Evolutionary conservation across 2,113 vertebrate species (phyloP).

Genomic region (Percopsis transmontana): DNA sequence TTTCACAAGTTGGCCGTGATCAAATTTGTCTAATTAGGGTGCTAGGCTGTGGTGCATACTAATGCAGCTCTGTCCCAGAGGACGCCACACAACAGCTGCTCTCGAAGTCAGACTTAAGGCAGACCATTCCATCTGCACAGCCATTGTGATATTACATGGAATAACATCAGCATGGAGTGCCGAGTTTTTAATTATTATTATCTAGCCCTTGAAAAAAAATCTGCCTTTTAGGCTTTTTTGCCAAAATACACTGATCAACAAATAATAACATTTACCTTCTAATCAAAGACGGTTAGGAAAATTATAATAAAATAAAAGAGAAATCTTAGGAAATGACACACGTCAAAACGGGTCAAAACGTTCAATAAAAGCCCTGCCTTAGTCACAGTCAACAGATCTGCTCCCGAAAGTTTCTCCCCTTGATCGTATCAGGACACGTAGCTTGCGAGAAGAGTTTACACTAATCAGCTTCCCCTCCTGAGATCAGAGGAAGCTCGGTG

Average conservation of each 20-base stretch:
- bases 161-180: conserved; percentile 39
- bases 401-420: too few relatives aligned
- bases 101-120: conserved; percentile 45
- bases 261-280: conserved; percentile 20
- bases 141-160: conserved; percentile 48
- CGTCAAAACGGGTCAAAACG: too few relatives aligned
- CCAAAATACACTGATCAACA: conserved; percentile 5
- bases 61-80: conserved; percentile 54
- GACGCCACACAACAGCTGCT: conserved; percentile 47
- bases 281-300: too few relatives aligned
- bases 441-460: conserved; percentile 41
- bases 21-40: conserved; percentile 69
- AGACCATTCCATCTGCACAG: conserved; percentile 55
- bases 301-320: too few relatives aligned
- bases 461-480: conserved; percentile 43
- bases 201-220: conserved; percentile 13
- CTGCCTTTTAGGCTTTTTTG: conserved; percentile 18
- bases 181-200: conserved; percentile 33
- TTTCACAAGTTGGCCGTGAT: conserved; percentile 56
- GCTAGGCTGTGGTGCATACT: conserved; percentile 58
- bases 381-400: too few relatives aligned
- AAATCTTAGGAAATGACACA: too few relatives aligned
- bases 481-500: conserved; percentile 48
- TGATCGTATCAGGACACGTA: too few relatives aligned
- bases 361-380: too few relatives aligned